Base-by-base conservation (phyloP, 1,140 invertebrate species). In the Elymnias hypermnestra region DNA sequence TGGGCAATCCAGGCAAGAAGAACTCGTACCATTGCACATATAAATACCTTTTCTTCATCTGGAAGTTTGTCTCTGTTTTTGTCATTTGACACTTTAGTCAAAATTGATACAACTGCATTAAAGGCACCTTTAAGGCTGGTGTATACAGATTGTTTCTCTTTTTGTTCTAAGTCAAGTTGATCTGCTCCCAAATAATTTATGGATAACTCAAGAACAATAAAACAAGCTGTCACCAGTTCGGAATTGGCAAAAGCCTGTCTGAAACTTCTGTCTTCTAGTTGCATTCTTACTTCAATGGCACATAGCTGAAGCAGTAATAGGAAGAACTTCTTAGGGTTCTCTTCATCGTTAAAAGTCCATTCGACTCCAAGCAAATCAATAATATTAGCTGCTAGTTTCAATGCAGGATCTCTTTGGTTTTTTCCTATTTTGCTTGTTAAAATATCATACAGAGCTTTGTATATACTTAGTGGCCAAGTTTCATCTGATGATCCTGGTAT, bases 241-340 rank as follows among this genome's bases (percentile, higher is more conserved):
- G 89, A 90, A 83, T 94, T 92, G 17, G 88, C 81, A 63, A 92
- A 89, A 4, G 95, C 91, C 72, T 93, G 88, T 72, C 95, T 94
- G 48, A 96, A 87, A 63, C 90, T 92, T 57, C 93, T 92, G 50
- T 95, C 94, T 71, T 98, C 96, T 26, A 97, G 79, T 62, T 95
- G 93, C 94, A 98, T 97, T 61, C 95, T 89, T 1, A 97, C 91
- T 88, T 98, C 96, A 70, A 98, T 95, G 36, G 94, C 94, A 53
- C 93, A 91, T 10, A 98, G 77, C 75, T 97, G 95, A 40, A 97
- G 90, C 1, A 97, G 77, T 25, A 97, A 78, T 1, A 97, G 83
- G 57, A 97, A 94, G 59, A 97, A 94, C 63, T 93, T 90, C 79
- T 93, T 94, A 43, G 91, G 91, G 57, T 92, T 93, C 31, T 93